phyloP scores from a whole-genome alignment of 2,888 invertebrate species.

The Phrixothrix hirtus region DNA sequence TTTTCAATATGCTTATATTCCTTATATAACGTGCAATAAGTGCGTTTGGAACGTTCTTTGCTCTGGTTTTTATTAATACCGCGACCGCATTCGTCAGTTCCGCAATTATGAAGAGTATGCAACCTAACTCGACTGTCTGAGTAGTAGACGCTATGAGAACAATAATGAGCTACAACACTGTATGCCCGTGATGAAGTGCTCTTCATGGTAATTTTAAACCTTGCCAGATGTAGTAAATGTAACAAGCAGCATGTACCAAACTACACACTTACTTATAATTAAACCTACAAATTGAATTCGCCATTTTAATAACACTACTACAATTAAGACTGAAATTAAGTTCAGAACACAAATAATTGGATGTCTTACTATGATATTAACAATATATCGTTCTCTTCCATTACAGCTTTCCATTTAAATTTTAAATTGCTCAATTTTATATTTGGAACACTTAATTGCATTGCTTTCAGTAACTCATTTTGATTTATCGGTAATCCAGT shows the following conservation, averaged over 20 bases:
- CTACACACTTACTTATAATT: conserved; percentile 33
- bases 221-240: conserved; percentile 35
- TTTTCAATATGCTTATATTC: conserved; percentile 54
- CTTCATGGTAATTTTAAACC: conserved; percentile 36
- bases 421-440: background rate
- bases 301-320: conserved; percentile 28
- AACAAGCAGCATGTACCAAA: conserved; percentile 34
- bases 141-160: conserved; percentile 27
- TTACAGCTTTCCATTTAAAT: background rate
- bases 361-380: conserved; percentile 23
- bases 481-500: no score
- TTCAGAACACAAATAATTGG: conserved; percentile 31
- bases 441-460: no score
- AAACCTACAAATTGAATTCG: conserved; percentile 34
- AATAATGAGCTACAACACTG: conserved; percentile 33
- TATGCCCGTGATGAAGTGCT: conserved; percentile 34
- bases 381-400: conserved; percentile 15
- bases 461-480: background rate
- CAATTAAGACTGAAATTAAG: conserved; percentile 28
- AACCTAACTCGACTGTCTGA: conserved; percentile 23
- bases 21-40: conserved; percentile 47
- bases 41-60: conserved; percentile 40
- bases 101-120: conserved; percentile 32
- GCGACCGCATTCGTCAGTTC: conserved; percentile 28
- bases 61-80: conserved; percentile 41